Evolutionary conservation across 2,888 invertebrate species (phyloP), one percentile per base, ranked within the genome.

Genomic region (Syrista parreyssii): DNA sequence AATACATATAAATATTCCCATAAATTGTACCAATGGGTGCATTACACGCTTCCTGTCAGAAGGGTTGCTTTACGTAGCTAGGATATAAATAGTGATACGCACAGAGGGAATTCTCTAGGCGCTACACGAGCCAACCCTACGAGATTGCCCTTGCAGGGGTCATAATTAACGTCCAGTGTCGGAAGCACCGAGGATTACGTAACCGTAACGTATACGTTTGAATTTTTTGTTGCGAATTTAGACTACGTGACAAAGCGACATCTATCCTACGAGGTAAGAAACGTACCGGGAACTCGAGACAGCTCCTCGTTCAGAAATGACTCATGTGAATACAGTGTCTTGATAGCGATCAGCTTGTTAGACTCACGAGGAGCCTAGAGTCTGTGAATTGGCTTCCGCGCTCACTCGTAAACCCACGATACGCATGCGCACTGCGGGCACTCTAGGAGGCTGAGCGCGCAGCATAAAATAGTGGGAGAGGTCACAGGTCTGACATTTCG

Each of bases 281-380:
- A 55, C 55, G 9, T 55, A 55, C 15, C 23, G 55, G 55, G 9
- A 23, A 55, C 55, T 55, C 55, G 55, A 55, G 55, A 55, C 9
- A 77, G 79, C 68, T 33, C 73, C 78, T 81, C 34, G 55, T 79
- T 79, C 79, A 35, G 30, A 86, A 88, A 87, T 90, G 89, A 89
- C 84, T 89, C 89, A 89, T 83, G 87, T 79, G 86, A 84, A 85
- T 83, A 84, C 79, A 68, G 83, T 79, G 82, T 73, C 80, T 72
- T 80, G 91, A 91, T 91, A 90, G 84, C 79, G 84, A 91, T 91
- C 91, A 90, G 90, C 90, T 91, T 89, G 90, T 91, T 91, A 91
- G 87, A 87, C 84, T 85, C 82, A 84, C 82, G 82, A 75, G 81
- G 71, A 36, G 78, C 69, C 77, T 78, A 68, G 79, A 77, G 82